Base-by-base conservation (phyloP, 1,140 invertebrate genomes). In the Rhopalosiphum maidis region DNA sequence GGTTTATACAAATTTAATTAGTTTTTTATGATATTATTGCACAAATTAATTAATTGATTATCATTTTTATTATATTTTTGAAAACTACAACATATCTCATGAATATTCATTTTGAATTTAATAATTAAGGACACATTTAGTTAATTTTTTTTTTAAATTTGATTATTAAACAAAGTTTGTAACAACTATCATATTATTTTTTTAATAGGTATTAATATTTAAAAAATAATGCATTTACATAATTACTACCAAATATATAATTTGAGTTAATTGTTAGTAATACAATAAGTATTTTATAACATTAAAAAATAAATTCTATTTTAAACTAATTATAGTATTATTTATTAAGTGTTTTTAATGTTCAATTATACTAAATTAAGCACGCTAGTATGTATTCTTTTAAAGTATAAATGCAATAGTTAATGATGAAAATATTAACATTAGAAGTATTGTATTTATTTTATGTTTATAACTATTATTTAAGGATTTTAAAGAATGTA, bases 401-500 rank as follows among this genome's bases (percentile, higher is more conserved):
- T 83, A 37, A 41, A 2, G 4, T 83, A 21, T 83, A 37, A 37
- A 83, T 83, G 9, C 55, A 60, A 18, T 77, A 15, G 18, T 77
- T n/a, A 6, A 77, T n/a, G 15, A 15, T 5, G 0, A 77, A n/a
- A 15, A 77, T 77, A 77, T 77, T 77, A n/a, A 77, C n/a, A 77
- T 77, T 77, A 85, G 83, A 85, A 43, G 15, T n/a, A 85, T 25
- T 18, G 25, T 68, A n/a, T n/a, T 46, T n/a, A 25, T 54, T 35
- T 35, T 89, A 51, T 88, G 37, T 54, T 68, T 68, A 21, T 41
- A 35, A 90, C n/a, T 22, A 90, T 43, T 22, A 18, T 93, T 46
- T 41, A 93, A 94, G 55, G 54, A 83, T 48, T 83, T 87, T 54
- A 41, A 55, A 41, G 46, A 91, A 46, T 77, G 35, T 30, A 89